Conservation (phyloP, 92 coral and sea anemone genomes). For the Porites rus region DNA sequence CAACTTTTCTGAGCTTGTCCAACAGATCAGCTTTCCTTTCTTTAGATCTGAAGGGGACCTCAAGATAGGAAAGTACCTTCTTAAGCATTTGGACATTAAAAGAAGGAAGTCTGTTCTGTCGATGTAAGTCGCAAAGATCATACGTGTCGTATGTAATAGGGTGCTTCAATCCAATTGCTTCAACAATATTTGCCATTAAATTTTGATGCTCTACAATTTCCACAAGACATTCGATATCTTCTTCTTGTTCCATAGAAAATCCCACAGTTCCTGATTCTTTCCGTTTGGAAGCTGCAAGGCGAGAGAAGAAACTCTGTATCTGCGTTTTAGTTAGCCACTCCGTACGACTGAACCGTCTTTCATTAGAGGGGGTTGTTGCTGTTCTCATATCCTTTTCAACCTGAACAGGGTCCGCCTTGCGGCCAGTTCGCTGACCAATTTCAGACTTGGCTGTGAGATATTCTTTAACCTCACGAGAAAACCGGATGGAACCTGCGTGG, state of each 20-base stretch:
- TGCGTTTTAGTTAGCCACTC: not conserved
- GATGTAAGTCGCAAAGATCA: too few species aligned
- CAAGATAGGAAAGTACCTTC: conserved; percentile 59
- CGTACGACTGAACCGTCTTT: conserved; percentile 16
- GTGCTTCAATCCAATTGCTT: too few species aligned
- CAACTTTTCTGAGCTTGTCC: too few species aligned
- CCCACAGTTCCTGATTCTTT: conserved; percentile 55
- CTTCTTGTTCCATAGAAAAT: conserved; percentile 65
- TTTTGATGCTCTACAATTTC: conserved; percentile 59
- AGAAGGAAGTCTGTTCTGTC: conserved; percentile 21
- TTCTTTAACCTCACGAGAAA: too few species aligned
- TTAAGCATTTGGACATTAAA: conserved; percentile 66
- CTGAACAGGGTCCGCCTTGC: too few species aligned
- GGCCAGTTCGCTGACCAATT: too few species aligned
- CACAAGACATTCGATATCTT: conserved; percentile 70
- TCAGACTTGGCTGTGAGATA: too few species aligned
- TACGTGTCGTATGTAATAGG: too few species aligned
- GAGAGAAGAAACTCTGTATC: conserved; percentile 53
- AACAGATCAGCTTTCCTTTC: too few species aligned
- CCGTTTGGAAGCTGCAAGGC: conserved; percentile 65
- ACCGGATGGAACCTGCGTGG: too few species aligned
- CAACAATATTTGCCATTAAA: conserved; percentile 12
- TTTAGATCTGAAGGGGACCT: conserved; percentile 8
- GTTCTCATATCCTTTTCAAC: conserved; percentile 41
- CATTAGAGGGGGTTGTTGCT: conserved; percentile 36